phyloP scores from a whole-genome alignment of 2,888 invertebrate species.

The Eledona agricola region DNA sequence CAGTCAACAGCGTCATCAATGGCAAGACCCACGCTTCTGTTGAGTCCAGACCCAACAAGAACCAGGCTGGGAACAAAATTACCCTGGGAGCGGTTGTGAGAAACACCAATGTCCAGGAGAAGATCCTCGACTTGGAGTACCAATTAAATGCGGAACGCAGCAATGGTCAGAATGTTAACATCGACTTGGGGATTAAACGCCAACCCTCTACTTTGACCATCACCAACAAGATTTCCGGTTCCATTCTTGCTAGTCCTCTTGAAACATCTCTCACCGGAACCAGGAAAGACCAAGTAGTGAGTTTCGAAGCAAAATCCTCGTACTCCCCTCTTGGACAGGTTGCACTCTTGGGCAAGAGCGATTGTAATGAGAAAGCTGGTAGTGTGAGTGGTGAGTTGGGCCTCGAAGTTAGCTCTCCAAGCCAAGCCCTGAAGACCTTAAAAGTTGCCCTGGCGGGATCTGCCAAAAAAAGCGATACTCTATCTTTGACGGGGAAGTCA shows the following conservation, averaged over 20 bases:
- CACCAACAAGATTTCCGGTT: constrained; percentile 56
- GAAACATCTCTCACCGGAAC: constrained; percentile 50
- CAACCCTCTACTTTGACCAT: constrained; percentile 33
- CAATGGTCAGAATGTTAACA: constrained; percentile 63
- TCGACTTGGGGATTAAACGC: constrained; percentile 59
- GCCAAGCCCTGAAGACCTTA: constrained; percentile 68
- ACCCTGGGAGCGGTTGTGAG: constrained; percentile 56
- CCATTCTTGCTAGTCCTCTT: constrained; percentile 55
- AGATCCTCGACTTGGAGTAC: constrained; percentile 59
- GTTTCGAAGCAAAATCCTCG: neutral
- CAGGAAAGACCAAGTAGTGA: constrained; percentile 24
- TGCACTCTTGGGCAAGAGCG: constrained; percentile 48
- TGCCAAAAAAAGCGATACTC: constrained; percentile 43
- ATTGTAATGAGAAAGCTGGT: constrained; percentile 45
- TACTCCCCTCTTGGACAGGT: constrained; percentile 19
- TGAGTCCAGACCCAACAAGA: constrained; percentile 61
- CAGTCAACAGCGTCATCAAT: constrained; percentile 48
- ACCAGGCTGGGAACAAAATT: constrained; percentile 61
- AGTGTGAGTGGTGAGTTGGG: constrained; percentile 62
- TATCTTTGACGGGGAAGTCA: constrained; percentile 45
- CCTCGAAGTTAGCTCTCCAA: constrained; percentile 66
- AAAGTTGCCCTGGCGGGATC: constrained; percentile 62
- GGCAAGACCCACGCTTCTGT: constrained; percentile 53
- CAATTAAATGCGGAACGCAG: constrained; percentile 61
- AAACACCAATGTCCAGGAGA: constrained; percentile 60